Base-by-base conservation (phyloP, 2,113 vertebrate species). In the Eudorcas thomsonii region DNA sequence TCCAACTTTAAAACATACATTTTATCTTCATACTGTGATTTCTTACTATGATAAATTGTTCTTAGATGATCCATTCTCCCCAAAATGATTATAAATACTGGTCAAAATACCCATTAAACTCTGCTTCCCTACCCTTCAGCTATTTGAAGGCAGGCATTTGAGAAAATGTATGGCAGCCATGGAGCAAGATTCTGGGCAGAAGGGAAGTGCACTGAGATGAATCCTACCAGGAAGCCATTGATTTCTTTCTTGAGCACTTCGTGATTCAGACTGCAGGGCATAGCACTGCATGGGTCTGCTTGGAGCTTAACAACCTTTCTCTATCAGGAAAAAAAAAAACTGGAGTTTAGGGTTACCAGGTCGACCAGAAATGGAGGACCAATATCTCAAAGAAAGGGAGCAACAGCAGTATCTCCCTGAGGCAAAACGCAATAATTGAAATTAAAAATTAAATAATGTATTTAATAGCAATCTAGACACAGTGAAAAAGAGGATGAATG, bases 381-480 rank as follows among this genome's bases (percentile, higher is more conserved):
- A n/a, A 48, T 83, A 88, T 97, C n/a, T 57, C 19, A 4, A 96
- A 87, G 52, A 57, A 59, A 36, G 25, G 43, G 67, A 95, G 10
- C 13, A 12, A 54, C 6, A 50, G 33, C 6, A 60, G 13, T 86
- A 36, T 54, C n/a, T 91, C n/a, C 39, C 87, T 54, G 28, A 90
- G 55, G n/a, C 50, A 96, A 96, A 96, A 52, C 54, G 48, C 33
- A 96, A 30, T 84, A 43, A 77, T 7, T 74, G 28, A 93, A 91
- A 77, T 82, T 43, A 87, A 94, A n/a, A 94, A 80, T 26, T 60
- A 74, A 94, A 93, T 91, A 81, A 17, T 36, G 4, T 8, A 39
- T 77, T 90, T 87, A 55, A 83, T 88, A 95, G 59, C 8, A 60
- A 93, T 91, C 87, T 85, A 95, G 92, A 96, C 12, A 67, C 3